These are phyloP conservation scores for Myotis brandtii DNA, from an alignment of 2,113 vertebrate species.

Conservation along the genomic window DNA sequence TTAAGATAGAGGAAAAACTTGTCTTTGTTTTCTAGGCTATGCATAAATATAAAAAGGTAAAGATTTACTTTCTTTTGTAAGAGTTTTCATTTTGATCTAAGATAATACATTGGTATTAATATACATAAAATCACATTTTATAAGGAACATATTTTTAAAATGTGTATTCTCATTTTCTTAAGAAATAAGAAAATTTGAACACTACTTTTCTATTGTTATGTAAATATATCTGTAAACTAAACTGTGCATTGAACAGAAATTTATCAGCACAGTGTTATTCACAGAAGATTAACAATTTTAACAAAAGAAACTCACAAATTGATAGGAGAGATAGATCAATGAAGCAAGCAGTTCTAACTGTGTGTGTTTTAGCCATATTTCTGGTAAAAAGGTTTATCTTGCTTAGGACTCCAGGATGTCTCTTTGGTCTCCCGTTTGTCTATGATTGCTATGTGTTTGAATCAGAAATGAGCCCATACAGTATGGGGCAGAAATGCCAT, in stretches of 20 bases:
- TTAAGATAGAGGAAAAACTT: conserved; percentile 17
- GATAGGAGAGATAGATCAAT: not conserved
- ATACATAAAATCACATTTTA: not conserved
- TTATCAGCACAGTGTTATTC: not conserved
- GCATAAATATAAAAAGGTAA: not conserved
- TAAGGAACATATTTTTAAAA: not conserved
- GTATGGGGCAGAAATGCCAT: not conserved
- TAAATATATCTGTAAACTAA: not conserved
- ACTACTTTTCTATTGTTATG: not conserved
- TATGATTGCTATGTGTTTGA: not conserved
- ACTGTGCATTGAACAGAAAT: not conserved
- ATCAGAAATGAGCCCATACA: not conserved
- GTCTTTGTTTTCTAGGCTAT: not conserved
- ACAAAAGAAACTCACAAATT: not conserved
- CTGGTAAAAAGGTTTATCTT: not conserved
- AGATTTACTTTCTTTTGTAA: conserved; percentile 23
- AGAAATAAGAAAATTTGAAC: not conserved
- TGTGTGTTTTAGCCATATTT: not conserved
- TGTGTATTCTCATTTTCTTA: not conserved
- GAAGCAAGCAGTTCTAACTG: not conserved
- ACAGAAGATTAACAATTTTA: not conserved
- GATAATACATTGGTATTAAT: not conserved
- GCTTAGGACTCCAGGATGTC: not conserved
- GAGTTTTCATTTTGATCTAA: conserved; percentile 9
- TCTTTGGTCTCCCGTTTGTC: not conserved